These are phyloP conservation scores for Calliopsis andreniformis DNA, from an alignment of 1,140 invertebrate genomes.

Conservation along the genomic window DNA sequence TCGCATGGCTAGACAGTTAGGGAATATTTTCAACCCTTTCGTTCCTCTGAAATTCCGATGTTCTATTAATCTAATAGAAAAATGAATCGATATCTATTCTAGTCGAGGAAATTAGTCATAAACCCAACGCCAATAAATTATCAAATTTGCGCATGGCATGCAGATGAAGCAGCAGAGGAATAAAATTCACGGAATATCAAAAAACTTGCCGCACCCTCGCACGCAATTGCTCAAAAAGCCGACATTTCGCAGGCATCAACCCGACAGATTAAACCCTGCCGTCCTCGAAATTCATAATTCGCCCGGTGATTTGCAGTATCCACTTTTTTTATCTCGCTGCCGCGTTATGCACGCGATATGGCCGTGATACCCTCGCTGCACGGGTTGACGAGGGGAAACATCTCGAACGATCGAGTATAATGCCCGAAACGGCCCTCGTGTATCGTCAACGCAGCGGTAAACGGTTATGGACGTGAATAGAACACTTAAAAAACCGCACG, in stretches of 20 bases:
- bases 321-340: slow-evolving; percentile 1
- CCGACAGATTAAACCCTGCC: background rate
- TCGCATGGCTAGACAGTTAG: too few species aligned
- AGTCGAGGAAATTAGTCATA: too few species aligned
- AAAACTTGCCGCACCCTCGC: too few species aligned
- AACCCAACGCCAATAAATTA: too few species aligned
- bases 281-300: background rate
- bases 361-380: slow-evolving; percentile 9
- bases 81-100: too few species aligned
- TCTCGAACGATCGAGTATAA: slow-evolving; percentile 6
- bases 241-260: background rate
- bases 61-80: too few species aligned
- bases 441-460: background rate
- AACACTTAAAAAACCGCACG: slow-evolving; percentile 19
- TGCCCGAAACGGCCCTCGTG: background rate
- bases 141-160: too few species aligned
- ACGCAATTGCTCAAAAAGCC: too few species aligned
- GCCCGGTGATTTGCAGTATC: background rate
- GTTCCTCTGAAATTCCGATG: too few species aligned
- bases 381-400: background rate
- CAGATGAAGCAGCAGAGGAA: too few species aligned
- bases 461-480: slow-evolving; percentile 1
- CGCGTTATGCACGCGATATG: background rate
- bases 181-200: too few species aligned
- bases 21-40: too few species aligned